Base-by-base conservation (phyloP, 2,888 invertebrate species). In the Campoplex nolae region DNA sequence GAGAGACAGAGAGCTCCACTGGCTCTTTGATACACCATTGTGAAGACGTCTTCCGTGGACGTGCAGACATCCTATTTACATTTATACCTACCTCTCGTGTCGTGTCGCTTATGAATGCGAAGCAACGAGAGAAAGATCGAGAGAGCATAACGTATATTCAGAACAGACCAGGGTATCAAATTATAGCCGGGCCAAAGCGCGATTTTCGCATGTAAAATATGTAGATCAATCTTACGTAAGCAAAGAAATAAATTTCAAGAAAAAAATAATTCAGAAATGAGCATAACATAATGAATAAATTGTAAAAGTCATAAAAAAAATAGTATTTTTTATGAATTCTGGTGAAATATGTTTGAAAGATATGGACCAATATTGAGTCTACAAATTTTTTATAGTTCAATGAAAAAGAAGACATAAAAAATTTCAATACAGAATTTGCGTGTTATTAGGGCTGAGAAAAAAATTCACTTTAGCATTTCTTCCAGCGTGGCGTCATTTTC, bases 41-140 rank as follows among this genome's bases (percentile, higher is more conserved):
- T 91, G 89, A 90, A 92, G 90, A 89, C 91, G 91, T 91, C 92
- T 92, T 91, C 91, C 90, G 91, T 90, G 89, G 90, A 90, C 90
- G 90, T 90, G 90, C 90, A 91, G 92, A 91, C 91, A 92, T 93
- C 92, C 92, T 92, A 92, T 93, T 92, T 92, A 92, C 93, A 93
- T 93, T 92, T 92, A 92, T 92, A 93, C 91, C 91, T 91, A 92
- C 90, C 91, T 90, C 89, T 85, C 89, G 88, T 90, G 88, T 90
- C 84, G 91, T 89, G 90, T 90, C 90, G 89, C 89, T 84, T 16
- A 82, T 75, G 88, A 88, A 87, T 89, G 87, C 86, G 87, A 79
- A 78, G 71, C 70, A 76, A 78, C 71, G 73, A 56, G 70, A 45
- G 88, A 85, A 83, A 23, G 84, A 82, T 86, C 83, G 77, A 65